Evolutionary conservation across 2,888 invertebrate genomes (phyloP).

Genomic region (Eilema griseolum): DNA sequence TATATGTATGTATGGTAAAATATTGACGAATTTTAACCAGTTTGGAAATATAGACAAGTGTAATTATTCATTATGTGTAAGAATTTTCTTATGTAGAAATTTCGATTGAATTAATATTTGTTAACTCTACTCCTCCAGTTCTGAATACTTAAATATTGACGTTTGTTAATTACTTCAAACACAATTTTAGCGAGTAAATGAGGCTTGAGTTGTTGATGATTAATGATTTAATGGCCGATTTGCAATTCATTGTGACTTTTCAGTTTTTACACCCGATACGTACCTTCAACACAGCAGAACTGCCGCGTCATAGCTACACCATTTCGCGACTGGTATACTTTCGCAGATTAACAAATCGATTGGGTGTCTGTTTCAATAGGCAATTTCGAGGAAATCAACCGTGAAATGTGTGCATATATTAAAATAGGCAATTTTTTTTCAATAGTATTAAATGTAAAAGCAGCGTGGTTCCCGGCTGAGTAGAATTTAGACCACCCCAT

Average conservation of each 20-base stretch:
- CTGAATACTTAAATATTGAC: too few species aligned
- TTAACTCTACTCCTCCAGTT: not conserved
- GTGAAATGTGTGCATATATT: not conserved
- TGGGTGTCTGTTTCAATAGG: not conserved
- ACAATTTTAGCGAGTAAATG: slow-evolving; percentile 1
- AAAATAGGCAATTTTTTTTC: too few species aligned
- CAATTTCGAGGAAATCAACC: not conserved
- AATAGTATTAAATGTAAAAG: too few species aligned
- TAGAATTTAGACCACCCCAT: too few species aligned
- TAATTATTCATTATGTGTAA: too few species aligned
- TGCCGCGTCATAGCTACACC: not conserved
- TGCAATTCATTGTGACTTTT: not conserved
- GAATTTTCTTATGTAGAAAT: too few species aligned
- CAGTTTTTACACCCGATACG: not conserved
- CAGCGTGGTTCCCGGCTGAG: too few species aligned
- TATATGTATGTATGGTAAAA: too few species aligned
- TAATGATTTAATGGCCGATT: not conserved
- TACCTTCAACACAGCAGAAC: not conserved
- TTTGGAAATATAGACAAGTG: too few species aligned
- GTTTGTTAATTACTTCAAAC: not conserved
- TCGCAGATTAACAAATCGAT: not conserved
- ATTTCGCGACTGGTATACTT: not conserved
- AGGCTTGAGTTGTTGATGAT: not conserved
- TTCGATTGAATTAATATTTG: not conserved
- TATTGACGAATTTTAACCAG: too few species aligned